Evolutionary conservation across 2,797 vertebrate species (phyloP).

Genomic region (Avahi laniger): DNA sequence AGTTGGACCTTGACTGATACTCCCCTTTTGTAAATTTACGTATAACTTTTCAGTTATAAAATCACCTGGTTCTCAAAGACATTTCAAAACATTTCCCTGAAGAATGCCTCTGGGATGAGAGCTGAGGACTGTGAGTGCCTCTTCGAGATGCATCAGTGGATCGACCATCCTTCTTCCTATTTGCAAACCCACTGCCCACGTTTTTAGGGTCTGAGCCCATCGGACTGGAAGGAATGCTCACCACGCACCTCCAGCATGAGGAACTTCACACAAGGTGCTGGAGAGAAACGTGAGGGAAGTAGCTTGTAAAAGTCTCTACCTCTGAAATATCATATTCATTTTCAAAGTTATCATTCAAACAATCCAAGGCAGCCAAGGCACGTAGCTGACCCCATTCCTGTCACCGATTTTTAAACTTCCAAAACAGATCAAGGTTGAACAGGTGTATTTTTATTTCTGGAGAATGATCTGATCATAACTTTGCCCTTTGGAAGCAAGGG

Average conservation of each 20-base stretch:
- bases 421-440: not conserved
- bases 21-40: not conserved
- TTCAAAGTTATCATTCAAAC: not conserved
- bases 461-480: not conserved
- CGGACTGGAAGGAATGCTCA: not conserved
- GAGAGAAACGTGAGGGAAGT: not conserved
- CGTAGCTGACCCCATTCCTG: not conserved
- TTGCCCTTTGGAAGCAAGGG: not conserved
- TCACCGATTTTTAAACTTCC: not conserved
- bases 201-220: not conserved
- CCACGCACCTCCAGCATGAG: not conserved
- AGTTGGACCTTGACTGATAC: not conserved
- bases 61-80: not conserved
- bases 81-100: not conserved
- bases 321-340: not conserved
- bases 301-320: not conserved
- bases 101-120: not conserved
- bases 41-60: not conserved
- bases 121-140: not conserved
- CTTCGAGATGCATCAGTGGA: not conserved
- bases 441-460: not conserved
- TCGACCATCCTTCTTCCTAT: not conserved
- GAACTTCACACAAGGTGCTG: not conserved
- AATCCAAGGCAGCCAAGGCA: not conserved
- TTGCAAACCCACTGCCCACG: not conserved